Conservation (phyloP, 2,888 invertebrate genomes). For the Polia nebulosa region DNA sequence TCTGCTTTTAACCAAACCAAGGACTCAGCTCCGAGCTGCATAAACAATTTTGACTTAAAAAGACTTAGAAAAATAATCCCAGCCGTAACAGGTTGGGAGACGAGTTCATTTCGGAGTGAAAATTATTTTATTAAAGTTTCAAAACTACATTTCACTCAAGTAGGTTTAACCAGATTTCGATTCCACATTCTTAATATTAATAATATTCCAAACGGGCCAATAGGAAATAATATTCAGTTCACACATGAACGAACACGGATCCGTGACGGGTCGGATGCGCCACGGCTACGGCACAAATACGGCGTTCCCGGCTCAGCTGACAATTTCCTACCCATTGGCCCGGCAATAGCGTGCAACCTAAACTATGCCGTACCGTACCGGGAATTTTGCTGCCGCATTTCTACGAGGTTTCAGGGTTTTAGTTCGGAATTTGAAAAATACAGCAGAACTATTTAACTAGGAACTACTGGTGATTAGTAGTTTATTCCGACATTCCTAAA, state of each 20-base stretch:
- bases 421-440: neutral
- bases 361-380: neutral
- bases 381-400: neutral
- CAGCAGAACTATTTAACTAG: too few species aligned
- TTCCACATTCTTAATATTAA: too few species aligned
- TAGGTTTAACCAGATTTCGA: too few species aligned
- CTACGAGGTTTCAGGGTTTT: neutral
- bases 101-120: neutral
- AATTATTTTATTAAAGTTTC: too few species aligned
- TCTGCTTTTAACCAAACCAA: too few species aligned
- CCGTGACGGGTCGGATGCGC: constrained; percentile 6
- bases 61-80: too few species aligned
- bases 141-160: too few species aligned
- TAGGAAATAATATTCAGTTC: constrained; percentile 20
- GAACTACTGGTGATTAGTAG: too few species aligned
- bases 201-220: neutral
- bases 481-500: too few species aligned
- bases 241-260: neutral
- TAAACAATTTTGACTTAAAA: too few species aligned
- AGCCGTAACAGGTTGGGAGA: too few species aligned
- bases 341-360: neutral
- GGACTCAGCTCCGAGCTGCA: too few species aligned
- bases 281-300: constrained; percentile 5
- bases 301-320: neutral
- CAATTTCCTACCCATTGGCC: constrained; percentile 11